These are phyloP conservation scores for Drosophila meridiana DNA, from an alignment of 2,888 invertebrate species.

Conservation along the genomic window DNA sequence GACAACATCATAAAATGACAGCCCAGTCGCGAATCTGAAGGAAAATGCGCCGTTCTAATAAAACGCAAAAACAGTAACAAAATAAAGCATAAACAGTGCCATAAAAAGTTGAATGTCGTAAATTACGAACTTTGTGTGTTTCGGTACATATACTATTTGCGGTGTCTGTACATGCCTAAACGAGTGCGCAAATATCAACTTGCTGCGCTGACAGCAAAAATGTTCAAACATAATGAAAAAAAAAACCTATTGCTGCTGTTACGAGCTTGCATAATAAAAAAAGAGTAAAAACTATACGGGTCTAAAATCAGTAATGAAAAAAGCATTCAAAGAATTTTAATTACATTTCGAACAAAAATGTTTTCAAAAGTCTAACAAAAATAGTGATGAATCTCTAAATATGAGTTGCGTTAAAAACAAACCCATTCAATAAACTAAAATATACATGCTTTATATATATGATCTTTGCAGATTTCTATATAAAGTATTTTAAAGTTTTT, in stretches of 20 bases:
- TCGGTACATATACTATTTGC: slow-evolving; percentile 10
- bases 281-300: not conserved
- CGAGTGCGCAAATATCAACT: slow-evolving; percentile 23
- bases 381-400: not conserved
- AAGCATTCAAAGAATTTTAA: not conserved
- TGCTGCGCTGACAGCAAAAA: slow-evolving; percentile 9
- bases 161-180: slow-evolving; percentile 5
- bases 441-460: not conserved
- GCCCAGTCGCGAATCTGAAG: slow-evolving; percentile 43
- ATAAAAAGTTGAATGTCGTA: slow-evolving; percentile 67
- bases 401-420: not conserved
- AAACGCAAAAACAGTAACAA: slow-evolving; percentile 34
- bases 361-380: not conserved
- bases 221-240: slow-evolving; percentile 3
- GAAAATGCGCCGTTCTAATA: slow-evolving; percentile 56
- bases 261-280: not conserved
- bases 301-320: not conserved
- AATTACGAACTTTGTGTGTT: slow-evolving; percentile 53
- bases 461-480: not conserved
- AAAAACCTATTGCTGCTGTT: not conserved
- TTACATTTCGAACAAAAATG: not conserved
- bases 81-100: slow-evolving; percentile 26
- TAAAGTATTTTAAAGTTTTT: not conserved
- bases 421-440: not conserved
- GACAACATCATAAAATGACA: slow-evolving; percentile 25